Percentiles rank a stretch among this genome's conserved stretches.
Conservation (phyloP, 2,113 vertebrate genomes). For the Gopherus flavomarginatus region DNA sequence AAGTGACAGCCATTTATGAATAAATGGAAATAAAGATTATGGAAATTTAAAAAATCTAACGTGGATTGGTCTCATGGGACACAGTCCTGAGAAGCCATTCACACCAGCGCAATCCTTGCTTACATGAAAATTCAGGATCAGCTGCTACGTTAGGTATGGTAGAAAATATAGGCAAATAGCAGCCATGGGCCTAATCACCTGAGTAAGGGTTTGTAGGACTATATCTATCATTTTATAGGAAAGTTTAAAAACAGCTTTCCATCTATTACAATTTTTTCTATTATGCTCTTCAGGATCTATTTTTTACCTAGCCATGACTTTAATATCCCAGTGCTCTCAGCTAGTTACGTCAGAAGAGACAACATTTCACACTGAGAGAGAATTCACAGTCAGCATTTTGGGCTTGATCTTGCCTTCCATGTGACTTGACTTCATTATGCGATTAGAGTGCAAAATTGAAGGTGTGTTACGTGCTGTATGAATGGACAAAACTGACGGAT, state of each 20-base stretch:
- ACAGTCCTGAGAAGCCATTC: not conserved
- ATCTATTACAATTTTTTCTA: not conserved
- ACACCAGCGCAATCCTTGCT: not conserved
- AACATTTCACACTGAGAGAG: not conserved
- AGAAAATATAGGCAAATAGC: not conserved
- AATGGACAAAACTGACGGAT: not conserved
- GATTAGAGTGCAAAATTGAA: not conserved
- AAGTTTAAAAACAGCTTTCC: not conserved
- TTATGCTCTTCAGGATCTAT: not conserved
- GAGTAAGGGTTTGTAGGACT: fast-evolving
- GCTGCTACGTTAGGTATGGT: not conserved
- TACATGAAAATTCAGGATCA: not conserved
- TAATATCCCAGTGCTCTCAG: not conserved
- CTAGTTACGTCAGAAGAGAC: not conserved
- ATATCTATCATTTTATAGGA: not conserved
- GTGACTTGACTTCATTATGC: not conserved
- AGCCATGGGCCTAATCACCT: fast-evolving
- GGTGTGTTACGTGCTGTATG: not conserved
- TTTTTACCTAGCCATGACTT: not conserved
- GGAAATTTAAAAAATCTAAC: not conserved
- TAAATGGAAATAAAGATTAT: not conserved
- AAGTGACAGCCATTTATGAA: not conserved
- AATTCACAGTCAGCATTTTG: not conserved
- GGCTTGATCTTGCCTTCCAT: not conserved
- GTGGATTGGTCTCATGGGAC: not conserved